A percentile compares a stretch with the other conserved stretches of the same genome.
phyloP scores from a whole-genome alignment of 1,140 invertebrate species.

The Drosophila mayri region DNA sequence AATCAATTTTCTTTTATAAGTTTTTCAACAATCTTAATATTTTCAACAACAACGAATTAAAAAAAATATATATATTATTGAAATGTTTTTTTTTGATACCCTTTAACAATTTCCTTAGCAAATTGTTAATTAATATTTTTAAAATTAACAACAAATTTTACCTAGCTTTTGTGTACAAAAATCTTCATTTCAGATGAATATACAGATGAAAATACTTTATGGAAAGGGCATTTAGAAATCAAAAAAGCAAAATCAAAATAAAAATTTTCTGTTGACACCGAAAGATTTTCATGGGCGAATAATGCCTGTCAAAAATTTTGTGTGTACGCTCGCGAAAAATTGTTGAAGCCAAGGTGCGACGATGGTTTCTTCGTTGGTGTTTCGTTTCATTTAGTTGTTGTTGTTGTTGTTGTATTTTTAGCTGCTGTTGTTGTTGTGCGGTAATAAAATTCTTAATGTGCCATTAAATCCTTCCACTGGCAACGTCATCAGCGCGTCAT shows the following conservation, averaged over 20 bases:
- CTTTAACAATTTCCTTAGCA: not conserved
- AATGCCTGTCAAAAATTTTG: slow-evolving; percentile 75
- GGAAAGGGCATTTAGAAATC: not conserved
- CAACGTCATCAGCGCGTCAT: slow-evolving; percentile 81
- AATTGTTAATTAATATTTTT: not conserved
- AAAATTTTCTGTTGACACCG: slow-evolving; percentile 73
- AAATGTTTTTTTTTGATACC: too few species aligned
- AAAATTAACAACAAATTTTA: not conserved
- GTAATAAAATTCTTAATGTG: slow-evolving; percentile 84
- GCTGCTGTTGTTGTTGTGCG: slow-evolving; percentile 62
- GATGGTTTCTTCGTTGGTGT: slow-evolving; percentile 49
- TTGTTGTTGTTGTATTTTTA: slow-evolving; percentile 7
- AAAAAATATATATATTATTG: too few species aligned
- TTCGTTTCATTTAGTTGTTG: not conserved
- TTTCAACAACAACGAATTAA: too few species aligned
- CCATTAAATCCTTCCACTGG: slow-evolving; percentile 82
- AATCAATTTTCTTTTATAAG: too few species aligned
- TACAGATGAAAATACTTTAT: not conserved
- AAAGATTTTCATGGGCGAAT: slow-evolving; percentile 70
- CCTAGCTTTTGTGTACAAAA: too few species aligned
- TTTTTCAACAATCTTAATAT: too few species aligned
- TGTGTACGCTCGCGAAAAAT: slow-evolving; percentile 76
- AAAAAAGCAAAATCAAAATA: slow-evolving; percentile 25
- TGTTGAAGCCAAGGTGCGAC: slow-evolving; percentile 69
- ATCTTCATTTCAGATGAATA: not conserved